Base-by-base conservation (phyloP, 2,888 invertebrate species). In the Lampropteryx suffumata region DNA sequence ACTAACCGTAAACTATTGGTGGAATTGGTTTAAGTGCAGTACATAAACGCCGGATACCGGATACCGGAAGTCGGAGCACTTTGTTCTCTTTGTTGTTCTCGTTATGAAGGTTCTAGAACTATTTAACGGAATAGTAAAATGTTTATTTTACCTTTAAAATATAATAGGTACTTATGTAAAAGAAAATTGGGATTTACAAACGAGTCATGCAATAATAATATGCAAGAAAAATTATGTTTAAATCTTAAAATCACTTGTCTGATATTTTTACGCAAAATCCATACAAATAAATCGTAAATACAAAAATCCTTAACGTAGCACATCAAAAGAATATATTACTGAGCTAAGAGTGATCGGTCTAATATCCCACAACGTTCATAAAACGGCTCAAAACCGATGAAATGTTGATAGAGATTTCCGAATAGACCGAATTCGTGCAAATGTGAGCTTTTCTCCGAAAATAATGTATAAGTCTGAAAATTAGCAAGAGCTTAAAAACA, bases 281-380 rank as follows among this genome's bases (percentile, higher is more conserved):
- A 29, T 30, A 8, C 12, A 7, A 21, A 34, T 41, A 37, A 39
- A 39, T 43, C 43, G 49, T 49, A 42, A 42, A 41, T 17, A 37
- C 11, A 10, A 39, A 43, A 50, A 49, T 44, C 43, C 34, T 34
- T 30, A 30, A n/a, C 17, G 28, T 26, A 14, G 41, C 33, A 49
- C 43, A 50, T 50, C 50, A 50, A 50, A 44, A 26, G 41, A 49
- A 43, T 49, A 32, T 28, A 37, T 43, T 49, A 43, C 42, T 43
- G 43, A 13, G 33, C 50, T 37, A 50, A 50, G 43, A 50, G 43
- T 39, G 43, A 50, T 44, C 50, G 43, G 17, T 33, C 17, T 50
- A 49, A 48, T 48, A 41, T 41, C 42, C 30, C 49, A 32, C 42
- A 49, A 21, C 43, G 43, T 43, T 37, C 37, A 34, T 44, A 44